phyloP scores from a whole-genome alignment of 2,888 invertebrate genomes.

The Euproctis similis region DNA sequence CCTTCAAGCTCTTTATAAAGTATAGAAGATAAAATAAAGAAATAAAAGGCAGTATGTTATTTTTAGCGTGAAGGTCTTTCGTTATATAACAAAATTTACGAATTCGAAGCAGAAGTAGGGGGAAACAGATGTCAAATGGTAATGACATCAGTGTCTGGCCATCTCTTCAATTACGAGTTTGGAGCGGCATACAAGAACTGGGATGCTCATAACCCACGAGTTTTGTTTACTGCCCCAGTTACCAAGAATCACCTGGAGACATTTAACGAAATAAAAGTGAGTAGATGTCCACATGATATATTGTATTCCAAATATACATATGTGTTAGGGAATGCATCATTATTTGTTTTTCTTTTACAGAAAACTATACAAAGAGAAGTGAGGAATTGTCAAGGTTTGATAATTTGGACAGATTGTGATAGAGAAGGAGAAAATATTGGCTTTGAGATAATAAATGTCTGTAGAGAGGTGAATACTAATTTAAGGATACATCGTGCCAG shows the following conservation, averaged over 20 bases:
- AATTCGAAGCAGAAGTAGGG: conserved; percentile 87
- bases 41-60: no score
- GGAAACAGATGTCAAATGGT: conserved; percentile 88
- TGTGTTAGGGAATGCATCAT: no score
- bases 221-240: conserved; percentile 92
- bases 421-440: conserved; percentile 99
- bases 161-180: conserved; percentile 90
- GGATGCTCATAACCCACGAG: conserved; percentile 86
- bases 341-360: conserved; percentile 57
- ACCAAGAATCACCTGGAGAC: conserved; percentile 82
- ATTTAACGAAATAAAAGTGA: conserved; percentile 85
- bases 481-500: conserved; percentile 86
- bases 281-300: no score
- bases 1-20: no score
- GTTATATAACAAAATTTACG: conserved; percentile 95
- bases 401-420: conserved; percentile 99
- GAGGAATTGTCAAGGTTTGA: conserved; percentile 80
- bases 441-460: conserved; percentile 95
- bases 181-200: conserved; percentile 83
- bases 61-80: conserved; percentile 92
- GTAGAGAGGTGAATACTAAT: conserved; percentile 84
- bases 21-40: no score
- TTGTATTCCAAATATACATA: no score
- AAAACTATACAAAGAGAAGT: conserved; percentile 83
- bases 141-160: conserved; percentile 99